Evolutionary conservation across 2,888 invertebrate species (phyloP), one percentile per base, ranked within the genome.

Genomic region (Cryptophagus acutangulus): DNA sequence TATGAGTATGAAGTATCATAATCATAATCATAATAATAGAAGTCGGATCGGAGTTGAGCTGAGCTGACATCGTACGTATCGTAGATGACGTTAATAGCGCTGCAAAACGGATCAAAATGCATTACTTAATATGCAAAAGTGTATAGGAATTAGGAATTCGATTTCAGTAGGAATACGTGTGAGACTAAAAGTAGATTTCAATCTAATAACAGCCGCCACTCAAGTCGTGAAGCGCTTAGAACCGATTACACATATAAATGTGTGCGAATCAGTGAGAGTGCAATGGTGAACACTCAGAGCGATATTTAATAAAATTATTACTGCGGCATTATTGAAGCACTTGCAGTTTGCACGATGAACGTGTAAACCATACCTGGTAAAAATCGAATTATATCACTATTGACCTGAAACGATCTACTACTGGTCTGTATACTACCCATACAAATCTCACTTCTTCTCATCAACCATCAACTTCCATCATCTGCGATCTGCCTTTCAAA

Each of bases 291-390:
- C 29, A 40, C 43, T 37, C 43, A 43, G 45, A 46, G 45, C 46
- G 48, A 46, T 51, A 41, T 41, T 45, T 51, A 48, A 46, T 47
- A 41, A 48, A 49, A 51, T 49, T 48, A 51, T 46, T 41, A 37
- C 38, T 33, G 43, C 42, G 24, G 35, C 36, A 29, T 41, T 37
- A 46, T 43, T 36, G 43, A 45, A 45, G 6, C 6, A n/a, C n/a
- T n/a, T 20, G 24, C 24, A 8, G n/a, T 6, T 6, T 20, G n/a
- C 24, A 20, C 24, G 24, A 20, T 20, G 24, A 20, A 20, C 24
- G 24, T 20, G 24, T 20, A 20, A 20, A 20, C 24, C n/a, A 20
- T n/a, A n/a, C n/a, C n/a, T n/a, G n/a, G 24, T 6, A 20, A 20
- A 20, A 20, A 20, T 20, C 6, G n/a, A 6, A 8, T n/a, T 20